Percentiles rank a stretch among this genome's conserved stretches.
phyloP scores from a whole-genome alignment of 2,888 invertebrate species.

The Apamea sordens region DNA sequence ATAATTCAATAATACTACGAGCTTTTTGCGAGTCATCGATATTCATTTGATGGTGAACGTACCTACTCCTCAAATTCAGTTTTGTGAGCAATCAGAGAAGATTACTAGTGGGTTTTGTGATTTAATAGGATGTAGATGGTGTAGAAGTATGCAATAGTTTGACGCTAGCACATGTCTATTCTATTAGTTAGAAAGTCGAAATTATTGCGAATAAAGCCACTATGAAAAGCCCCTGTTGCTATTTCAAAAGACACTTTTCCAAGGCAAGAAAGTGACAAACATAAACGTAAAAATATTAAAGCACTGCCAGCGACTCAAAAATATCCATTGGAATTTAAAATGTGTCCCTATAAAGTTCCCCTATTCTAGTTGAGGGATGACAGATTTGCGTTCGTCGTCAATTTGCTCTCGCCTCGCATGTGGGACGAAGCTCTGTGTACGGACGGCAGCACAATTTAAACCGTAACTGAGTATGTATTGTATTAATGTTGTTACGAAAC shows the following conservation, averaged over 20 bases:
- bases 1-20: conserved; percentile 74
- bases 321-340: conserved; percentile 44
- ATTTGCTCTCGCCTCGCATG: conserved; percentile 53
- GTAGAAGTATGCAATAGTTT: background rate
- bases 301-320: conserved; percentile 17
- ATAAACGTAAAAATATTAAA: conserved; percentile 10
- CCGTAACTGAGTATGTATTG: conserved; percentile 10
- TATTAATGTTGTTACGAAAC: conserved; percentile 38
- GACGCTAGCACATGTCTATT: background rate
- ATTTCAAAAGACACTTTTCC: background rate
- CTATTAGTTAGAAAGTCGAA: background rate
- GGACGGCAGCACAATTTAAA: conserved; percentile 42
- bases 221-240: background rate
- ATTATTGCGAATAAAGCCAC: background rate
- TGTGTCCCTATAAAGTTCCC: conserved; percentile 35
- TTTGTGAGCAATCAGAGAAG: conserved; percentile 50
- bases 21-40: conserved; percentile 76
- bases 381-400: conserved; percentile 62
- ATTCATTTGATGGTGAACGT: conserved; percentile 73
- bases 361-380: conserved; percentile 52
- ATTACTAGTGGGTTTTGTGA: conserved; percentile 31
- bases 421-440: conserved; percentile 40
- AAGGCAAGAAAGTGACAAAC: background rate
- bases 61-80: conserved; percentile 67
- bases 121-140: conserved; percentile 14